Evolutionary conservation across 2,888 invertebrate species (phyloP).

Genomic region (Lochmaea capreae): DNA sequence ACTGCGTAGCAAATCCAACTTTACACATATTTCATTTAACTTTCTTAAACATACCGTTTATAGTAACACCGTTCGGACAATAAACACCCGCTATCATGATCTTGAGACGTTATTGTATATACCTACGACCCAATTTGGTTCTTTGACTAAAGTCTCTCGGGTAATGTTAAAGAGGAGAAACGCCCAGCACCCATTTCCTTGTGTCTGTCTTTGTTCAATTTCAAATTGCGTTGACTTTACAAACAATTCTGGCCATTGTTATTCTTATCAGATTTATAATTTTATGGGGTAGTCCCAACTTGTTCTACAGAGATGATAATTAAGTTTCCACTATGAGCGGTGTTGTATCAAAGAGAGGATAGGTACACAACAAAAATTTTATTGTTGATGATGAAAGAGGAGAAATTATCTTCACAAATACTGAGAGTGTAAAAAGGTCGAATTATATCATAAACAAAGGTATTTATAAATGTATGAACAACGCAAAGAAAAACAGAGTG

Average conservation of each 20-base stretch:
- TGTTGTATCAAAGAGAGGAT: not conserved
- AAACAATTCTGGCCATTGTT: conserved; percentile 16
- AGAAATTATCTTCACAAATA: not conserved
- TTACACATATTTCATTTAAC: not conserved
- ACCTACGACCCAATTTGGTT: conserved; percentile 8
- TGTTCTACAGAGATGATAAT: conserved; percentile 11
- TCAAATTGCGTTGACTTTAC: conserved; percentile 24
- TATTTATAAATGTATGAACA: too few relatives aligned
- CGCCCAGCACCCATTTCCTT: conserved; percentile 13
- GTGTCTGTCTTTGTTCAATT: conserved; percentile 20
- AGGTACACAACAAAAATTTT: not conserved
- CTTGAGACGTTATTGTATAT: conserved; percentile 17
- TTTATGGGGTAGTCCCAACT: conserved; percentile 19
- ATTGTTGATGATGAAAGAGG: not conserved
- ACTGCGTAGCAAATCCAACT: too few relatives aligned
- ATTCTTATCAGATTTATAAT: conserved; percentile 23
- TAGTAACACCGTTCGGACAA: not conserved
- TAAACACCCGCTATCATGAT: conserved; percentile 7
- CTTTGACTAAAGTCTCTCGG: conserved; percentile 11
- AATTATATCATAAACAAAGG: too few relatives aligned
- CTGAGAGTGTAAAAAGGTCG: not conserved
- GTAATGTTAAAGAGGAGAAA: conserved; percentile 9
- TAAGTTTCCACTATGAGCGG: conserved; percentile 16
- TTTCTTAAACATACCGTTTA: not conserved
- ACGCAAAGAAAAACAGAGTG: too few relatives aligned